These are phyloP conservation scores for Spondyliosoma cantharus DNA, from an alignment of 2,797 vertebrate genomes.

Conservation along the genomic window DNA sequence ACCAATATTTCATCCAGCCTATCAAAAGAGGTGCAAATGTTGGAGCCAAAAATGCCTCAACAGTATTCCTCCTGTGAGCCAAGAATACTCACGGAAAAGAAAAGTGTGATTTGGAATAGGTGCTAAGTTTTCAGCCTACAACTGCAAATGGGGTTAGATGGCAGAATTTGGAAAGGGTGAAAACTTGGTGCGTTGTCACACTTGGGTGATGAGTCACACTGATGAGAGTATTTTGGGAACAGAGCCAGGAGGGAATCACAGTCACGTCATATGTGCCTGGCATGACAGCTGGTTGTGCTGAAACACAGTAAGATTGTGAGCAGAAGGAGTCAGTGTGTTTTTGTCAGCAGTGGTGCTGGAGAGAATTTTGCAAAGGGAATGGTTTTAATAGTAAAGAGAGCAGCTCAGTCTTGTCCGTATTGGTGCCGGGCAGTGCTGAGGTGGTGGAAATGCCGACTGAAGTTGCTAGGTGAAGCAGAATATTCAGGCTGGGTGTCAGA, in stretches of 20 bases:
- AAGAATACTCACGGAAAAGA: conserved; percentile 17
- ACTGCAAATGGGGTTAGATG: conserved; percentile 19
- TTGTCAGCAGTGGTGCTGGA: conserved; percentile 14
- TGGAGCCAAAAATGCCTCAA: neutral
- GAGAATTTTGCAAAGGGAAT: conserved; percentile 22
- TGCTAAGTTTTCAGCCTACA: conserved; percentile 16
- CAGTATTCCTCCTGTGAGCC: conserved; percentile 1
- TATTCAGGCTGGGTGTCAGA: conserved; percentile 36
- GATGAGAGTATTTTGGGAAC: conserved; percentile 47
- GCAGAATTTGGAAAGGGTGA: conserved; percentile 26
- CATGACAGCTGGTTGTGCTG: conserved; percentile 48
- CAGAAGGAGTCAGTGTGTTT: conserved; percentile 24
- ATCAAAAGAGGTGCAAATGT: neutral
- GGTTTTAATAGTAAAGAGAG: conserved; percentile 27
- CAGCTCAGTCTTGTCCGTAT: conserved; percentile 19
- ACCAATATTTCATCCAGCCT: neutral
- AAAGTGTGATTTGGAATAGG: conserved; percentile 14
- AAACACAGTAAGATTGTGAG: conserved; percentile 24
- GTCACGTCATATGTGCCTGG: conserved; percentile 31
- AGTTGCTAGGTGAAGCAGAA: conserved; percentile 50
- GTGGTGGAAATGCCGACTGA: conserved; percentile 17
- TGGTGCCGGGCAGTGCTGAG: conserved; percentile 5
- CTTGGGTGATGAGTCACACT: conserved; percentile 43
- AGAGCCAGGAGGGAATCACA: conserved; percentile 40
- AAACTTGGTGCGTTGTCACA: conserved; percentile 49